phyloP scores from a whole-genome alignment of 2,797 vertebrate species.

The Aselliscus stoliczkanus region DNA sequence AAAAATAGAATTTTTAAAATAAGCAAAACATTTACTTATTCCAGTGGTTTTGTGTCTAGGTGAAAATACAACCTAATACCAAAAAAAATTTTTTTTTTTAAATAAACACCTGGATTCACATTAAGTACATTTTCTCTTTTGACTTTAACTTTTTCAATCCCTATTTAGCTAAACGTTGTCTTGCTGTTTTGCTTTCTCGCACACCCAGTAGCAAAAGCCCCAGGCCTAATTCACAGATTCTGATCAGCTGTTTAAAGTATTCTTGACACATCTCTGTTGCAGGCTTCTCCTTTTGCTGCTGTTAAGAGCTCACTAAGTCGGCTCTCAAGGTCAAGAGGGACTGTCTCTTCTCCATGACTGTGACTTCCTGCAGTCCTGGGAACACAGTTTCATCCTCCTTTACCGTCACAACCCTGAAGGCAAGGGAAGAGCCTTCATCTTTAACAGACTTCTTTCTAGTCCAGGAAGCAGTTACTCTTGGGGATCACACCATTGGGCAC shows the following conservation, averaged over 20 bases:
- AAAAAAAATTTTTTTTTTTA: not conserved
- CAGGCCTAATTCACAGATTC: not conserved
- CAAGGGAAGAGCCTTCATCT: not conserved
- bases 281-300: not conserved
- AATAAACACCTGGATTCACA: not conserved
- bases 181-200: not conserved
- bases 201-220: not conserved
- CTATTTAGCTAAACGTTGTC: not conserved
- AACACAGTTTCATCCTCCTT: not conserved
- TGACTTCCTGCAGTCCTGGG: not conserved
- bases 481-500: not conserved
- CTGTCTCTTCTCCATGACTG: not conserved
- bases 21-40: conserved; percentile 41
- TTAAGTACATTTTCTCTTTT: conserved; percentile 28
- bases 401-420: not conserved
- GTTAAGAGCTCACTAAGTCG: not conserved
- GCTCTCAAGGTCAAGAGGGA: not conserved
- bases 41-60: conserved; percentile 42
- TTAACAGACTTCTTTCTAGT: not conserved
- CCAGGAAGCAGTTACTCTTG: not conserved
- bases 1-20: conserved; percentile 55
- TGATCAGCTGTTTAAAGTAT: not conserved
- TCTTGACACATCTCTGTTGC: not conserved
- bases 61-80: conserved; percentile 27
- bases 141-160: conserved; percentile 7